Conservation (phyloP, 2,113 vertebrate species). For the Pseudorectes ferrugineus region DNA sequence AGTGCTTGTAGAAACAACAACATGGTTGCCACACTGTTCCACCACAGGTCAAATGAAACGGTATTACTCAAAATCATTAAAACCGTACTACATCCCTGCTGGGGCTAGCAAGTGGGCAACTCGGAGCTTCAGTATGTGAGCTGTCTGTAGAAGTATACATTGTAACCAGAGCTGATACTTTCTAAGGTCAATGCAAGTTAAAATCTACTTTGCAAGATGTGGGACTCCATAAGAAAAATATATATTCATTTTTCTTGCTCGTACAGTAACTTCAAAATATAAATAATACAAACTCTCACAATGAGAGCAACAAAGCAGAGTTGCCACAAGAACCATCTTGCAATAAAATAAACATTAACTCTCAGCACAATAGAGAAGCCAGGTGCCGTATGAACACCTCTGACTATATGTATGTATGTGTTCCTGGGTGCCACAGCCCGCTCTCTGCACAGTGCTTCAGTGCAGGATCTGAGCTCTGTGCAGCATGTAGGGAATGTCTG, state of each 20-base stretch:
- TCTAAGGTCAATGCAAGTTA: neutral
- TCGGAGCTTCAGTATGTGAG: fast-evolving
- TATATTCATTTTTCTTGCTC: neutral
- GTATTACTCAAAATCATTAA: neutral
- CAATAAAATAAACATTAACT: neutral
- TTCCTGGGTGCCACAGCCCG: neutral
- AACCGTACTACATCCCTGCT: neutral
- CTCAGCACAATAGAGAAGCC: neutral
- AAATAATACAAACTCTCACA: neutral
- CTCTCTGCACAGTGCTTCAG: neutral
- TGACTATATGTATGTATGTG: neutral
- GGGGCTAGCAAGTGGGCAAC: neutral
- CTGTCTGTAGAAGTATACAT: neutral
- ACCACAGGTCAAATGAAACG: neutral
- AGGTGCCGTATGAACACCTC: neutral
- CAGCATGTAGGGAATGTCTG: neutral
- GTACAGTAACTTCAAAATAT: neutral
- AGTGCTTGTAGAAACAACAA: neutral
- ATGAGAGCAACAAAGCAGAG: neutral
- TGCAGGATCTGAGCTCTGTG: neutral
- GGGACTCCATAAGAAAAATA: neutral
- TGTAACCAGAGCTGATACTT: neutral
- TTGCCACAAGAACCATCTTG: neutral
- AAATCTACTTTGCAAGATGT: neutral
- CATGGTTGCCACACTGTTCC: neutral